Conservation (phyloP, 2,113 vertebrate species). For the Solea senegalensis region DNA sequence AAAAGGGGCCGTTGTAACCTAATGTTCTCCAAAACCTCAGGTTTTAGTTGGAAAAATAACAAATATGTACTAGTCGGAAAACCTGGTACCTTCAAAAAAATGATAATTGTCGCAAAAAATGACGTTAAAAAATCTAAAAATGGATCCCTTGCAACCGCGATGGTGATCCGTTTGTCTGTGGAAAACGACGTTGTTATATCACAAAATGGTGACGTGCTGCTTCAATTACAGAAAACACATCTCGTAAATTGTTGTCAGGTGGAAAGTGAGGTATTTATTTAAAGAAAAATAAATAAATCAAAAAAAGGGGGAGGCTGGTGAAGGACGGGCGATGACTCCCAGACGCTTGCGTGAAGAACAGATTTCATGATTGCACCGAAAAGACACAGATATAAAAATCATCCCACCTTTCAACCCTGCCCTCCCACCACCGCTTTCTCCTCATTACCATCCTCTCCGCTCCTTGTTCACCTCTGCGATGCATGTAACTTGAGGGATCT, state of each 20-base stretch:
- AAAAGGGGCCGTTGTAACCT: too few species aligned
- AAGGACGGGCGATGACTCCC: neutral
- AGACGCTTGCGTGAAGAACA: conserved; percentile 26
- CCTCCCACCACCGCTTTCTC: neutral
- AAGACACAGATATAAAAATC: conserved; percentile 31
- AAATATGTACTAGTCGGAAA: too few species aligned
- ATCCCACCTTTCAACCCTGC: conserved; percentile 17
- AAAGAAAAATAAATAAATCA: too few species aligned
- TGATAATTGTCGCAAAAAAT: too few species aligned
- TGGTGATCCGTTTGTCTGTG: too few species aligned
- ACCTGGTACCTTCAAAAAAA: too few species aligned
- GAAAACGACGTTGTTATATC: too few species aligned
- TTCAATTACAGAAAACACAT: neutral
- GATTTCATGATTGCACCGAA: conserved; percentile 31
- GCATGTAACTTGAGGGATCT: conserved; percentile 25
- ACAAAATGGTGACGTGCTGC: neutral
- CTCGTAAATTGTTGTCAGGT: neutral
- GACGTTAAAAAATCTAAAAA: too few species aligned
- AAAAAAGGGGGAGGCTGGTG: too few species aligned
- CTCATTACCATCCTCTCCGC: conserved; percentile 40
- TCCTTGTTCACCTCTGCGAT: neutral
- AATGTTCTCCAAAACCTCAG: too few species aligned
- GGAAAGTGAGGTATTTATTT: conserved; percentile 1
- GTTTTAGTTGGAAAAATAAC: too few species aligned
- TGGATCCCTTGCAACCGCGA: too few species aligned